Base-by-base conservation (phyloP, 2,113 vertebrate genomes). In the Pelusios castaneus region DNA sequence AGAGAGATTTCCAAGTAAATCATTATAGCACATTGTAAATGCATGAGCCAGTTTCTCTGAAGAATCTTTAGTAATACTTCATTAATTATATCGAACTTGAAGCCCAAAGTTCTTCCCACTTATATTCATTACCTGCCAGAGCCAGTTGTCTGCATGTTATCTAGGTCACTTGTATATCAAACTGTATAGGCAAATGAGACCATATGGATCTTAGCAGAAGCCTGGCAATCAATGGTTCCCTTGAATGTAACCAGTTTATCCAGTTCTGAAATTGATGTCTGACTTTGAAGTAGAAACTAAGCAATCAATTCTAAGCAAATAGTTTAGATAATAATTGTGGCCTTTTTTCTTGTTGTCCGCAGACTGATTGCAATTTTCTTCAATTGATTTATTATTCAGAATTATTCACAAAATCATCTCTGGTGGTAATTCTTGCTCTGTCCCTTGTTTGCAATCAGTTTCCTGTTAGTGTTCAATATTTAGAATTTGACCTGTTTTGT, bases 21-120 rank as follows among this genome's bases (percentile, higher is more conserved):
- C 97, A 95, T 97, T 97, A 97, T 56, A 89, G 70, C 82, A 70
- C 94, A 97, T 97, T 96, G 90, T 94, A 97, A 97, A 97, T 97
- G 95, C 96, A 97, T 85, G 77, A 90, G 92, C 90, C 76, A 82
- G 86, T 96, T 97, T 97, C 91, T 91, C 94, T 96, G 95, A 95
- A 97, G 97, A 95, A 0, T 14, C 80, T 96, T 96, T 97, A 97
- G 97, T 96, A 97, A 95, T 96, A 97, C 94, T 97, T 96, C 95
- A 97, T 97, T 97, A 97, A 95, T 97, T 97, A 95, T 97, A 97
- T 97, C 88, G 97, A 97, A 97, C 91, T 63, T 96, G 78, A 82
- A 94, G 92, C 81, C 93, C 1, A 5, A 96, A 97, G 96, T 97
- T 97, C 90, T 83, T 84, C 95, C 91, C 0, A 0, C 91, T 94